Evolutionary conservation across 2,888 invertebrate genomes (phyloP).

Genomic region (Eristalinus aeneus): DNA sequence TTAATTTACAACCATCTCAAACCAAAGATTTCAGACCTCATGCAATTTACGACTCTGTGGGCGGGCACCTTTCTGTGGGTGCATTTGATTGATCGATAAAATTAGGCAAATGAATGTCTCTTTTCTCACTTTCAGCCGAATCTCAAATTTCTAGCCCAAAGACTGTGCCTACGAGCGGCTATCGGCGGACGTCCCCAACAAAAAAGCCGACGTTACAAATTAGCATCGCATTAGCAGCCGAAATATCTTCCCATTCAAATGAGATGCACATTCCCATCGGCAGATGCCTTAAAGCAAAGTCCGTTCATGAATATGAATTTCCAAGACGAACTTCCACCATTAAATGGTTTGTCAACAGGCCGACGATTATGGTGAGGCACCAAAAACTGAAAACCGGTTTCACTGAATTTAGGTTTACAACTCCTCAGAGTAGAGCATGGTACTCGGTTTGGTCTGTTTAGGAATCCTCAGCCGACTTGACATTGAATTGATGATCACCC

Average conservation of each 20-base stretch:
- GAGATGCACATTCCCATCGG: slow-evolving; percentile 13
- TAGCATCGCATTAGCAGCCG: slow-evolving; percentile 23
- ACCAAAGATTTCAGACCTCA: too few species aligned
- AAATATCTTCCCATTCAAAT: slow-evolving; percentile 13
- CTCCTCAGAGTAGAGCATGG: neutral
- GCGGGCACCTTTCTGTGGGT: too few species aligned
- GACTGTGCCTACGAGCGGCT: neutral
- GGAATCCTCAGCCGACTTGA: slow-evolving; percentile 12
- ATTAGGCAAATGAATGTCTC: neutral
- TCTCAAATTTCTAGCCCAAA: neutral
- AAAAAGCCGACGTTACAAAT: slow-evolving; percentile 8
- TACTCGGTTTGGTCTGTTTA: slow-evolving; percentile 21
- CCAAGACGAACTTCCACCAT: neutral
- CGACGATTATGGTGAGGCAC: neutral
- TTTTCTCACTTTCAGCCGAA: neutral
- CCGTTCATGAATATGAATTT: neutral
- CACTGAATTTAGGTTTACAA: slow-evolving; percentile 12
- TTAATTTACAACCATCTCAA: too few species aligned
- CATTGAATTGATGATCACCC: slow-evolving; percentile 52
- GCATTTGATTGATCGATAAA: neutral
- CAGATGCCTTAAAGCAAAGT: neutral
- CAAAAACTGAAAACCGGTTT: slow-evolving; percentile 27
- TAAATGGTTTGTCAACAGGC: slow-evolving; percentile 8
- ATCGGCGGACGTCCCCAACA: neutral
- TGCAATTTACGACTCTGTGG: too few species aligned